Percentiles rank a stretch among this genome's conserved stretches.
These are phyloP conservation scores for Philypnodon macrostomus DNA, from an alignment of 2,797 vertebrate genomes.

Conservation along the genomic window DNA sequence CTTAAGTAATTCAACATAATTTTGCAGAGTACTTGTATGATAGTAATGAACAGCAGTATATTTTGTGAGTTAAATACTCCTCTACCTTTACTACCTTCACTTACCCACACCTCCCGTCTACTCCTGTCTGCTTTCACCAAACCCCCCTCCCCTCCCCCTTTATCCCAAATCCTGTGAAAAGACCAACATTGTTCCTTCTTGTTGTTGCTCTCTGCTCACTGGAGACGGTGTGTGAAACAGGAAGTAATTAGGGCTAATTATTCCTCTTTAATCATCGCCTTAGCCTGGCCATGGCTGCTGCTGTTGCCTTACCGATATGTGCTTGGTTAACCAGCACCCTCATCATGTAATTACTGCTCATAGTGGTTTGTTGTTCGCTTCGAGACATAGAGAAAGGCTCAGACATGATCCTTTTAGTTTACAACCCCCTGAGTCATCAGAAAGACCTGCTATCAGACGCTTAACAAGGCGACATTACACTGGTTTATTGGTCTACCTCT, in stretches of 20 bases:
- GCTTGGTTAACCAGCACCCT: slow-evolving; percentile 36
- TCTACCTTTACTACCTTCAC: background rate
- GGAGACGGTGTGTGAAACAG: slow-evolving; percentile 66
- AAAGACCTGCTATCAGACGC: slow-evolving; percentile 22
- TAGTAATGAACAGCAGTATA: too few species aligned
- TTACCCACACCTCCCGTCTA: slow-evolving; percentile 16
- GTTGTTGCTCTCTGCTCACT: slow-evolving; percentile 58
- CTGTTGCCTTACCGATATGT: slow-evolving; percentile 17
- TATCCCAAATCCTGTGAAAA: slow-evolving; percentile 50
- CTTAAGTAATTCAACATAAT: too few species aligned
- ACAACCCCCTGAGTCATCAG: slow-evolving; percentile 19
- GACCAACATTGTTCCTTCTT: slow-evolving; percentile 58
- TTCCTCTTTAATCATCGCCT: slow-evolving; percentile 60
- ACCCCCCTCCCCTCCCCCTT: background rate
- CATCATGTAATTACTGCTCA: slow-evolving; percentile 51
- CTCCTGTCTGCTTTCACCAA: background rate
- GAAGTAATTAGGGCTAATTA: slow-evolving; percentile 75
- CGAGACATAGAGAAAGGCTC: slow-evolving; percentile 19
- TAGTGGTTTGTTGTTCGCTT: slow-evolving; percentile 43
- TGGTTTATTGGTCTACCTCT: slow-evolving; percentile 4
- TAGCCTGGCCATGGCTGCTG: slow-evolving; percentile 20
- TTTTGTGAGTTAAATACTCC: background rate
- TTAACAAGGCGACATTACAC: slow-evolving; percentile 17
- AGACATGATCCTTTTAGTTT: slow-evolving; percentile 28
- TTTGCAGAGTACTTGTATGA: too few species aligned